These are phyloP conservation scores for Drosophila baimaii DNA, from an alignment of 1,140 invertebrate species.

Conservation along the genomic window DNA sequence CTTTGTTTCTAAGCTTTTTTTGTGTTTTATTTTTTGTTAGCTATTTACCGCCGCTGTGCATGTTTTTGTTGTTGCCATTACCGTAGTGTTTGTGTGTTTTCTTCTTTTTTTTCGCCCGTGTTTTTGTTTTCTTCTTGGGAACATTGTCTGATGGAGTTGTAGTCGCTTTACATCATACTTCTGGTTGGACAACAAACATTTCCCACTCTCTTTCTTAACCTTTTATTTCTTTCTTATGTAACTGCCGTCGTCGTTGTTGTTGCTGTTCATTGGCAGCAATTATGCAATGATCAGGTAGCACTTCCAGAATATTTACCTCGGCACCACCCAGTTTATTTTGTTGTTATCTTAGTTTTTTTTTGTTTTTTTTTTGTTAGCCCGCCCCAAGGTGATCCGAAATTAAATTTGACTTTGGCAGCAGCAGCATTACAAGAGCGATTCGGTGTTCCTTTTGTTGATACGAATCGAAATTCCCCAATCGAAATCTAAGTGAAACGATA, in stretches of 20 bases:
- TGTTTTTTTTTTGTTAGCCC: background rate
- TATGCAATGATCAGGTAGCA: constrained; percentile 65
- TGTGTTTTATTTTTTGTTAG: constrained; percentile 29
- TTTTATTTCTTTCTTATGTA: constrained; percentile 62
- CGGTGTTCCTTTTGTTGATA: constrained; percentile 20
- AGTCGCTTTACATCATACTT: constrained; percentile 68
- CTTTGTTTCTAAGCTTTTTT: constrained; percentile 19
- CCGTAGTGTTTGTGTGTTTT: constrained; percentile 38
- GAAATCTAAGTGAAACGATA: constrained; percentile 47
- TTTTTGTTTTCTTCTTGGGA: constrained; percentile 37
- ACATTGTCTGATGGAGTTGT: constrained; percentile 43
- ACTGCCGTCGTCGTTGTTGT: constrained; percentile 27
- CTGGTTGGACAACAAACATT: constrained; percentile 29
- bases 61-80: constrained; percentile 59
- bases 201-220: constrained; percentile 57
- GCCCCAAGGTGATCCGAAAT: constrained; percentile 69
- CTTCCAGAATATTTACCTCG: constrained; percentile 46
- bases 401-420: constrained; percentile 69
- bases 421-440: constrained; percentile 54
- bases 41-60: constrained; percentile 48
- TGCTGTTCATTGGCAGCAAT: constrained; percentile 61
- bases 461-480: constrained; percentile 49
- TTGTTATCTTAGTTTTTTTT: background rate
- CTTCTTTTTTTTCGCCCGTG: constrained; percentile 27
- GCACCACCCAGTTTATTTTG: constrained; percentile 11